Evolutionary conservation across 2,797 vertebrate genomes (phyloP).

Genomic region (Helicolenus hilgendorfi): DNA sequence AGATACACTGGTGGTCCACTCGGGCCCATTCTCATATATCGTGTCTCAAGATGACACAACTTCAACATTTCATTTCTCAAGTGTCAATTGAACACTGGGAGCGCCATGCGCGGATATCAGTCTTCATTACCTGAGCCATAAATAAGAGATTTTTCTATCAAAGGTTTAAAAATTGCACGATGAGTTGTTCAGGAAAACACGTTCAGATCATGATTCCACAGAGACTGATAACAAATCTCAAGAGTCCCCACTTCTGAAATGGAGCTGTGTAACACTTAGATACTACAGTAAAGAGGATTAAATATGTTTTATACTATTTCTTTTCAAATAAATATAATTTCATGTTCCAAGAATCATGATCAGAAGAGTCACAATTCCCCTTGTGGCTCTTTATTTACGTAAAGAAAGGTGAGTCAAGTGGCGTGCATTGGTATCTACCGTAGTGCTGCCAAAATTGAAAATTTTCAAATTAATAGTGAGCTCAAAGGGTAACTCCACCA

Average conservation of each 20-base stretch:
- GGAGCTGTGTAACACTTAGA: background rate
- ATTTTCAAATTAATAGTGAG: background rate
- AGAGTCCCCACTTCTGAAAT: background rate
- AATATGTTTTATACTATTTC: background rate
- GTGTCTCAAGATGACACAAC: constrained; percentile 35
- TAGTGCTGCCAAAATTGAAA: background rate
- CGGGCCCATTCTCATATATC: constrained; percentile 23
- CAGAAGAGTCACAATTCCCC: background rate
- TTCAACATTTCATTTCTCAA: constrained; percentile 52
- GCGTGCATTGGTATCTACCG: too few relatives aligned
- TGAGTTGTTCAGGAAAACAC: constrained; percentile 12
- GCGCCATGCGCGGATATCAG: background rate
- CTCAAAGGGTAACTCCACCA: background rate
- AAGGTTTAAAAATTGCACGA: background rate
- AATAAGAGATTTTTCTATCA: constrained; percentile 25
- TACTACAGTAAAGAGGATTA: background rate
- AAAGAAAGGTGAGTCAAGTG: background rate
- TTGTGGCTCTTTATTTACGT: background rate
- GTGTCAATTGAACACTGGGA: constrained; percentile 5
- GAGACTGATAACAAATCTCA: constrained; percentile 4
- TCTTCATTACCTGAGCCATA: constrained; percentile 19
- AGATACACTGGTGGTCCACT: constrained; percentile 54
- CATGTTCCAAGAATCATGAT: background rate
- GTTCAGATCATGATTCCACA: background rate
- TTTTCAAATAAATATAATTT: background rate